These are phyloP conservation scores for Anolis sagrei DNA, from an alignment of 2,113 vertebrate genomes.

Conservation along the genomic window DNA sequence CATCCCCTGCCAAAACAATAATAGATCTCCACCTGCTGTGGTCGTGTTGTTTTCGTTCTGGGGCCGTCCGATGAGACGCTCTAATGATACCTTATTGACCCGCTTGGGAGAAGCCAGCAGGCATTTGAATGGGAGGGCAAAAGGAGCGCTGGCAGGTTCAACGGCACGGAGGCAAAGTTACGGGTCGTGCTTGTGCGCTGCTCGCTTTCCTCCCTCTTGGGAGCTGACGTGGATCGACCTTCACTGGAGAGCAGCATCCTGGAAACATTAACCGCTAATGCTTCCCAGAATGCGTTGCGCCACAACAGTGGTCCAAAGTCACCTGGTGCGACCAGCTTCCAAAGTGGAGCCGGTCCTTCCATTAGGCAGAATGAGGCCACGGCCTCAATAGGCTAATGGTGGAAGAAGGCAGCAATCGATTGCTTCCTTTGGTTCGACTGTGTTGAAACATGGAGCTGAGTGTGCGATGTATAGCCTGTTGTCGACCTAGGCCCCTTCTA, in stretches of 20 bases:
- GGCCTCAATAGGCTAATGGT: neutral
- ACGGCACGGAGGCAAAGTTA: neutral
- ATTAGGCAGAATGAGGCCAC: neutral
- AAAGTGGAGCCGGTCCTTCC: neutral
- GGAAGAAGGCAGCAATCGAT: too few relatives aligned
- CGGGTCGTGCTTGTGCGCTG: accelerated
- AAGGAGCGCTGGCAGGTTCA: neutral
- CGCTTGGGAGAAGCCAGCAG: accelerated
- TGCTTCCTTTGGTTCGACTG: too few relatives aligned
- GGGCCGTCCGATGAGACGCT: neutral
- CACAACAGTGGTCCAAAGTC: neutral
- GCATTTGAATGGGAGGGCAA: neutral
- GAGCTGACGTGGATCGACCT: accelerated
- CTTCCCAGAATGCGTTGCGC: neutral
- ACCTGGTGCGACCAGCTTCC: accelerated
- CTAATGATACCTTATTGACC: neutral
- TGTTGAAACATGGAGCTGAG: too few relatives aligned
- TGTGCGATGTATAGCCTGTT: too few relatives aligned
- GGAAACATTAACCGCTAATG: neutral
- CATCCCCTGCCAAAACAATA: neutral
- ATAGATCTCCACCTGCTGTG: neutral
- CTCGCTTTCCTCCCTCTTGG: neutral
- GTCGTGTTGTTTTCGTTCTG: neutral
- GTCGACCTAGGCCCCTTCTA: too few relatives aligned
- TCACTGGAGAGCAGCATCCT: accelerated